Conservation (phyloP, 2,797 vertebrate genomes). For the Mionectes olivaceus region DNA sequence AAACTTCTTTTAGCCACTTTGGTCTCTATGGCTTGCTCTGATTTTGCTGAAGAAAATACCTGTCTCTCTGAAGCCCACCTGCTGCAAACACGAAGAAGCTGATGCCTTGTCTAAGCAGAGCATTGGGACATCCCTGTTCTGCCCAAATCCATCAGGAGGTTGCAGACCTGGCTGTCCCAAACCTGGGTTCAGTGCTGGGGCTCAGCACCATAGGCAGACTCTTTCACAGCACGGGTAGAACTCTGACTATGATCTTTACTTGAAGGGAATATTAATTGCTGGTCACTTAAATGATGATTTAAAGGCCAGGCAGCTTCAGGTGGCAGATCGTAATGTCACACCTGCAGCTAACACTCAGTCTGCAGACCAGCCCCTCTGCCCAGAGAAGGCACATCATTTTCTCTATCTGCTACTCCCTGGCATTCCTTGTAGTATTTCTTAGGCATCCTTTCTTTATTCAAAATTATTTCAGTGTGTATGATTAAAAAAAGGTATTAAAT, state of each 20-base stretch:
- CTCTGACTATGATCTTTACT: neutral
- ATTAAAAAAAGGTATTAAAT: neutral
- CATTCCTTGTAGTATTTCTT: neutral
- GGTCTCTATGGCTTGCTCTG: neutral
- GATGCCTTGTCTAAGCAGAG: neutral
- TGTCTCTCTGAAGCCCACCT: neutral
- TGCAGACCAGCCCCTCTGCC: neutral
- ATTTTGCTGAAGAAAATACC: neutral
- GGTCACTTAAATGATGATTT: neutral
- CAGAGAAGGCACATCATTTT: neutral
- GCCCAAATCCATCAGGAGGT: neutral
- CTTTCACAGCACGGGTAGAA: neutral
- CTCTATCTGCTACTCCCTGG: neutral
- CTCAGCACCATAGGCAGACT: neutral
- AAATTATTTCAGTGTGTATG: neutral
- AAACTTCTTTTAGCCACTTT: neutral
- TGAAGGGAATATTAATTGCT: neutral
- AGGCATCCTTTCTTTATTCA: neutral
- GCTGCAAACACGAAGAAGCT: neutral
- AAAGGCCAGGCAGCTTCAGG: neutral
- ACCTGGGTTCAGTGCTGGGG: neutral
- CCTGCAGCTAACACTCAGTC: fast-evolving
- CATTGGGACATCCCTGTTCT: neutral
- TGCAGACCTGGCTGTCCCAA: neutral
- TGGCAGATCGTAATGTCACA: neutral